phyloP scores from a whole-genome alignment of 2,888 invertebrate genomes.

The Protonemura montana region DNA sequence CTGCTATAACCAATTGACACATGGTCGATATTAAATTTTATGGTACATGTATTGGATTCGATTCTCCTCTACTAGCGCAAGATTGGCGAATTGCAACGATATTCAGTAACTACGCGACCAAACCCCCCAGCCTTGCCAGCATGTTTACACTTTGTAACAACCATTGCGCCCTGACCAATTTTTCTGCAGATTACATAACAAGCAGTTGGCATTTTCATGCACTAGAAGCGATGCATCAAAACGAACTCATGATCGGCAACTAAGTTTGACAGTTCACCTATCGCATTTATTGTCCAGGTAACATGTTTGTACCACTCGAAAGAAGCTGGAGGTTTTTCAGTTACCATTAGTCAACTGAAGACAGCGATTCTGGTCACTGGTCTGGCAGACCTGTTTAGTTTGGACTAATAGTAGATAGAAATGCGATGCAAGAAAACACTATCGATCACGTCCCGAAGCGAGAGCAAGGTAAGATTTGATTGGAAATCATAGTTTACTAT shows the following conservation, averaged over 20 bases:
- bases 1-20: neutral
- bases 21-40: conserved; percentile 18
- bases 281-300: neutral
- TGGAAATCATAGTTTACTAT: neutral
- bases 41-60: neutral
- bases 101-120: too few species aligned
- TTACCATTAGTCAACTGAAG: too few species aligned
- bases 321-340: neutral
- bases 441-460: neutral
- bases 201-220: neutral
- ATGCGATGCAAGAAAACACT: neutral
- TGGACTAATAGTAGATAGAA: neutral
- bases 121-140: neutral
- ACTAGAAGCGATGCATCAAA: neutral
- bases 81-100: neutral
- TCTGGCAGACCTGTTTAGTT: neutral
- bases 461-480: neutral
- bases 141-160: conserved; percentile 1
- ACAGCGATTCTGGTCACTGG: too few species aligned
- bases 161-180: neutral
- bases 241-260: neutral
- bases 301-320: neutral
- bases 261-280: neutral
- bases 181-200: neutral
- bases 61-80: neutral